A percentile compares a stretch with the other conserved stretches of the same genome.
Conservation (phyloP, 1,140 invertebrate species). For the Chironomus striatipennis region DNA sequence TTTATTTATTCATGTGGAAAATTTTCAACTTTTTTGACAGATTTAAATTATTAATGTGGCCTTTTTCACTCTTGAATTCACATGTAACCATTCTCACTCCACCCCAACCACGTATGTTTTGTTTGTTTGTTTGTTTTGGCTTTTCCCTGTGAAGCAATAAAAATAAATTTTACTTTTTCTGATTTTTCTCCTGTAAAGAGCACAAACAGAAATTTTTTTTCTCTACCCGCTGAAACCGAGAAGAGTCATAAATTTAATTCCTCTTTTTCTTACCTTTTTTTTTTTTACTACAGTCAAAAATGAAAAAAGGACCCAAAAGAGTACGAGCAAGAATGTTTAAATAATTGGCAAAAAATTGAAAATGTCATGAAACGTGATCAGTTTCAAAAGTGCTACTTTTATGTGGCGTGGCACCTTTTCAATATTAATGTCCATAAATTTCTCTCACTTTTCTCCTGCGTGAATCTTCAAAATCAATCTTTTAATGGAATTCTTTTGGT, state of each 20-base stretch:
- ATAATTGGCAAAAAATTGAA: constrained; percentile 20
- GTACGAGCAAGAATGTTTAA: neutral
- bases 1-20: constrained; percentile 14
- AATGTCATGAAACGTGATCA: constrained; percentile 10
- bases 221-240: neutral
- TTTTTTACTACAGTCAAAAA: neutral
- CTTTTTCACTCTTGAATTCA: constrained; percentile 17
- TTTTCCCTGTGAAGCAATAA: constrained; percentile 17
- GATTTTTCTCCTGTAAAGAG: constrained; percentile 11
- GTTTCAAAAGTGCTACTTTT: neutral
- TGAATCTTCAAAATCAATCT: neutral
- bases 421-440: neutral
- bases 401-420: too few species aligned
- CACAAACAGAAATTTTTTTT: neutral
- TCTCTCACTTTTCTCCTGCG: too few species aligned
- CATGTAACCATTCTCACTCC: neutral
- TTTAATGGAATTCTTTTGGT: neutral
- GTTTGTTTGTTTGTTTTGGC: neutral
- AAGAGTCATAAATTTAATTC: neutral
- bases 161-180: constrained; percentile 22
- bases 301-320: neutral
- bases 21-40: constrained; percentile 17
- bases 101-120: neutral
- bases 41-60: constrained; percentile 22
- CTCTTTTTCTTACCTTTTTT: neutral